Conservation (phyloP, 2,888 invertebrate species). For the Aproaerema taeniolella region DNA sequence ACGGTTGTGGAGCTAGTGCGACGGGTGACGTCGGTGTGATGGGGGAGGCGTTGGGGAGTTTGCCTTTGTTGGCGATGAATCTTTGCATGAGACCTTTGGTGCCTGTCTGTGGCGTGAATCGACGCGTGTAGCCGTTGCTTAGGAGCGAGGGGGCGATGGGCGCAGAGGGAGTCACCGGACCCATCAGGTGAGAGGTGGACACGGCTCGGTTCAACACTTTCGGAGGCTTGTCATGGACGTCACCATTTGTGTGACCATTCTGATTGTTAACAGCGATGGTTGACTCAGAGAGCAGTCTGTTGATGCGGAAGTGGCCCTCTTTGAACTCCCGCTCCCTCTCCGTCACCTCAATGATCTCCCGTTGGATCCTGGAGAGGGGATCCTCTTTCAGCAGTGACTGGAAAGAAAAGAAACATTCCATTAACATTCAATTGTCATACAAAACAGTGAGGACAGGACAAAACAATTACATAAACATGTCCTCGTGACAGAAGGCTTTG, state of each 20-base stretch:
- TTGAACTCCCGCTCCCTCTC: slow-evolving; percentile 89
- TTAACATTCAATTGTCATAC: too few relatives aligned
- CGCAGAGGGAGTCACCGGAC: slow-evolving; percentile 52
- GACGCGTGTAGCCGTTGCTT: slow-evolving; percentile 72
- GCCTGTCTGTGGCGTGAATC: slow-evolving; percentile 80
- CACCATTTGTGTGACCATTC: slow-evolving; percentile 60
- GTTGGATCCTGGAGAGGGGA: slow-evolving; percentile 89
- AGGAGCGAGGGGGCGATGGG: slow-evolving; percentile 44
- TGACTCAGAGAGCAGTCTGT: slow-evolving; percentile 64
- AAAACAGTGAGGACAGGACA: too few relatives aligned
- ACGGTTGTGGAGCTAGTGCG: slow-evolving; percentile 43
- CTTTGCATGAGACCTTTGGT: slow-evolving; percentile 91
- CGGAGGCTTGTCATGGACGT: slow-evolving; percentile 39
- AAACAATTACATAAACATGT: too few relatives aligned
- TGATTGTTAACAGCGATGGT: slow-evolving; percentile 67
- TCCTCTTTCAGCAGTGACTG: slow-evolving; percentile 80
- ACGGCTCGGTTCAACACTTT: slow-evolving; percentile 59
- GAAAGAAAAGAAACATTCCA: slow-evolving; percentile 35
- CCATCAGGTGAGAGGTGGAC: slow-evolving; percentile 64
- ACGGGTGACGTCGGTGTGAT: slow-evolving; percentile 37
- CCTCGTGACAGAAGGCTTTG: too few relatives aligned
- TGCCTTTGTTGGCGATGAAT: slow-evolving; percentile 88
- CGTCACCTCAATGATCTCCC: slow-evolving; percentile 91
- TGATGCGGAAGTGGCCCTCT: slow-evolving; percentile 74
- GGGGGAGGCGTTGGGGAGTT: slow-evolving; percentile 63